Percentiles rank a stretch among this genome's conserved stretches.
These are phyloP conservation scores for Schmidtea mediterranea DNA, from an alignment of 1,140 invertebrate species.

Conservation along the genomic window DNA sequence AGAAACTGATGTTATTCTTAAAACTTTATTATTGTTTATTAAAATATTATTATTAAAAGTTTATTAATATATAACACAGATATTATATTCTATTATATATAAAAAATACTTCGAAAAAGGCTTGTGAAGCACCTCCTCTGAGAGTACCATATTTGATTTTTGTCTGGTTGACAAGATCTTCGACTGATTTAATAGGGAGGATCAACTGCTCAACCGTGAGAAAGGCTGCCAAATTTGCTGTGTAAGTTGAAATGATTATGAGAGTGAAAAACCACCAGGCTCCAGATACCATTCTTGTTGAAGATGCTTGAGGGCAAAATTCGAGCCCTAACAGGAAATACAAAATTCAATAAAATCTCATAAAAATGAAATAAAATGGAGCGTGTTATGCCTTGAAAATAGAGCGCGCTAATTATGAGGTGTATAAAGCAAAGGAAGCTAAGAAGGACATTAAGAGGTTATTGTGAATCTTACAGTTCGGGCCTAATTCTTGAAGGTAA, in stretches of 20 bases:
- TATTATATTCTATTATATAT: too few relatives aligned
- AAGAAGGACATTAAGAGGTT: not conserved
- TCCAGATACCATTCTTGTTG: constrained; percentile 16
- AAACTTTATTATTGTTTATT: too few relatives aligned
- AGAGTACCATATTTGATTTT: constrained; percentile 72
- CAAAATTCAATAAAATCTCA: not conserved
- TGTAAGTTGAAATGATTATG: constrained; percentile 78
- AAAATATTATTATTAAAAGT: too few relatives aligned
- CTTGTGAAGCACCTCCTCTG: constrained; percentile 60
- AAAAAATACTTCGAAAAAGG: constrained; percentile 47
- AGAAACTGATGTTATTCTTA: too few relatives aligned
- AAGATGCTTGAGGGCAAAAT: constrained; percentile 19
- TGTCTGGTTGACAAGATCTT: constrained; percentile 61
- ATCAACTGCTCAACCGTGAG: constrained; percentile 70
- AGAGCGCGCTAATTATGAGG: too few relatives aligned
- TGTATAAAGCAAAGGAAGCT: not conserved
- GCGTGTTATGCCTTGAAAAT: not conserved
- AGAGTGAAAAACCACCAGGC: constrained; percentile 83
- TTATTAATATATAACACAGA: too few relatives aligned
- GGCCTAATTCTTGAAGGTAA: not conserved
- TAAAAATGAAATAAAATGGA: not conserved
- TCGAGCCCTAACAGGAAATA: constrained; percentile 14
- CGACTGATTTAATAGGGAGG: constrained; percentile 65
- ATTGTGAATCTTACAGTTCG: not conserved
- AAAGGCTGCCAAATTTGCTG: constrained; percentile 76